Percentiles rank a stretch among this genome's conserved stretches.
Evolutionary conservation across 2,113 vertebrate species (phyloP).

Genomic region (Marmota flaviventris): DNA sequence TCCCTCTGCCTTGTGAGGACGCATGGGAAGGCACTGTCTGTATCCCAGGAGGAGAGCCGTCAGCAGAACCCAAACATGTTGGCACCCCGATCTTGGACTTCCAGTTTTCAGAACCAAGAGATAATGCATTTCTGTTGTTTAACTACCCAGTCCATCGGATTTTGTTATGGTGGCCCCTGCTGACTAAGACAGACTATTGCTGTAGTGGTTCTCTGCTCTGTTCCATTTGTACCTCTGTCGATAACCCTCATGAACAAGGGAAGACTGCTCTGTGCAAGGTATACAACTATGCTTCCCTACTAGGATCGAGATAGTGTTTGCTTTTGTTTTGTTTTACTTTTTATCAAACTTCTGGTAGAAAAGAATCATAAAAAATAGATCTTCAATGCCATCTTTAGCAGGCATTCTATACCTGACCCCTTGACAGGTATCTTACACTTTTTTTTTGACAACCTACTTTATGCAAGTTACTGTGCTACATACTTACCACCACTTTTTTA

Average conservation of each 20-base stretch:
- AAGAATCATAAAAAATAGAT: neutral
- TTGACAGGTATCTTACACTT: neutral
- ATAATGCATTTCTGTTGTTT: no score
- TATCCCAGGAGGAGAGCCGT: neutral
- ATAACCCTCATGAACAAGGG: neutral
- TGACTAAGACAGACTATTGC: neutral
- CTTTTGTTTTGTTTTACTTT: neutral
- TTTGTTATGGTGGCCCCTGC: neutral
- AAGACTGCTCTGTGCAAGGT: neutral
- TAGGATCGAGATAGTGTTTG: neutral
- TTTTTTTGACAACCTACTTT: neutral
- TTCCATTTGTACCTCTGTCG: neutral
- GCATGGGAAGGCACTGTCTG: accelerated
- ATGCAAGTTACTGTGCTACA: neutral
- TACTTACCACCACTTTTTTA: neutral
- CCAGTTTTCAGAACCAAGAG: no score
- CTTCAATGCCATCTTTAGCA: neutral
- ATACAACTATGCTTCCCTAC: neutral
- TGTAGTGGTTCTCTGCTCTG: neutral
- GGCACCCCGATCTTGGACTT: neutral
- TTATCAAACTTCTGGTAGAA: neutral
- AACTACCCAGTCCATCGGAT: no score
- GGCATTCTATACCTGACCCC: neutral
- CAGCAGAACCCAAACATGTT: neutral
- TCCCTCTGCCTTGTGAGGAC: neutral